Evolutionary conservation across 2,888 invertebrate genomes (phyloP).

Genomic region (Scrobipalpa atriplicella): DNA sequence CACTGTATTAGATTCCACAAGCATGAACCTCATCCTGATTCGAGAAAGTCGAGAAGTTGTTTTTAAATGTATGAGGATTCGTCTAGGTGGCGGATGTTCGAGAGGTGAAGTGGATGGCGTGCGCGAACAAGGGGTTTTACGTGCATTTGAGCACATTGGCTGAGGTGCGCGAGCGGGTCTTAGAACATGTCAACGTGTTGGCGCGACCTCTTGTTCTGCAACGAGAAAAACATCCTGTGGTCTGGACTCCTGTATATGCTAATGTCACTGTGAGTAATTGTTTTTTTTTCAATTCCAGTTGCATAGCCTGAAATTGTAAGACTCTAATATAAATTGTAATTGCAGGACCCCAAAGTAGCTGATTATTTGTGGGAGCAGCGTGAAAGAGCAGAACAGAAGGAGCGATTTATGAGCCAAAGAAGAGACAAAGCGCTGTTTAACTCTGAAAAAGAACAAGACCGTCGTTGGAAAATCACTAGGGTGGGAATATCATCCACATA

Average conservation of each 20-base stretch:
- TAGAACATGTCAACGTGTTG: constrained; percentile 98
- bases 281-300: not conserved
- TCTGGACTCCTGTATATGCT: constrained; percentile 98
- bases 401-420: constrained; percentile 87
- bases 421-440: constrained; percentile 83
- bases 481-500: not conserved
- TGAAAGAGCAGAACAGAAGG: constrained; percentile 90
- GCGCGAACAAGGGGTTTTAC: constrained; percentile 97
- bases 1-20: constrained; percentile 7
- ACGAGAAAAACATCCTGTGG: constrained; percentile 92
- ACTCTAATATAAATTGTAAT: constrained; percentile 25
- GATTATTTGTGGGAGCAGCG: constrained; percentile 95
- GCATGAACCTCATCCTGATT: constrained; percentile 13
- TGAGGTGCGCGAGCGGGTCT: constrained; percentile 97
- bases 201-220: constrained; percentile 96
- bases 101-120: constrained; percentile 99
- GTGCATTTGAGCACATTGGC: constrained; percentile 98
- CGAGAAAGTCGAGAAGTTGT: not conserved
- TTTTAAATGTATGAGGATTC: constrained; percentile 48
- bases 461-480: constrained; percentile 76
- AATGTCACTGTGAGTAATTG: constrained; percentile 88
- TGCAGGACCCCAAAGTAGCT: constrained; percentile 93
- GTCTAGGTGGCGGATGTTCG: constrained; percentile 91
- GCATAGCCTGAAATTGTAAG: not conserved
- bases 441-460: constrained; percentile 85